These are phyloP conservation scores for Malurus cyaneus DNA, from an alignment of 2,113 vertebrate species.

Conservation along the genomic window DNA sequence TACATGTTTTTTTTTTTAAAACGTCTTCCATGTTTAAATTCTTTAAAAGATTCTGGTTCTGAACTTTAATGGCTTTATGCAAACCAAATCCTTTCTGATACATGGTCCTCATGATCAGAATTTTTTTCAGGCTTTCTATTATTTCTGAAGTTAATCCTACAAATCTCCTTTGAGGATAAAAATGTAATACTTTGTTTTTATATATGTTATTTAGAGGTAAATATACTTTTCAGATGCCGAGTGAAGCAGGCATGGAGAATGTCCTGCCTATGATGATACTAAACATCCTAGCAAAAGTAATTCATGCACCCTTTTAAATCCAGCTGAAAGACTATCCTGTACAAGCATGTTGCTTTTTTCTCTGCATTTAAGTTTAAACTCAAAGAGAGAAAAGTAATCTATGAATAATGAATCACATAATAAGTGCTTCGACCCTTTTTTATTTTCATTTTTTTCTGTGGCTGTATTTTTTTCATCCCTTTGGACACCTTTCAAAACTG, in stretches of 20 bases:
- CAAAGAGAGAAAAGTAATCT: not conserved
- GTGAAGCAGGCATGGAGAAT: not conserved
- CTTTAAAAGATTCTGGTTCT: not conserved
- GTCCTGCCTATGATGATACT: not conserved
- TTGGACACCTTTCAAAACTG: not conserved
- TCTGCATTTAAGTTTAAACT: not conserved
- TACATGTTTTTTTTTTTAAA: not conserved
- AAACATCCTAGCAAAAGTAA: not conserved
- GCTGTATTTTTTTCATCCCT: not conserved
- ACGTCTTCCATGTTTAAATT: not conserved
- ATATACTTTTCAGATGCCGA: not conserved
- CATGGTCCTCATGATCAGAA: not conserved
- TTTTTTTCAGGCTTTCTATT: not conserved
- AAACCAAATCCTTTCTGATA: not conserved
- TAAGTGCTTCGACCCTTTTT: not conserved
- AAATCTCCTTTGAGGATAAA: not conserved
- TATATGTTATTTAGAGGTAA: not conserved
- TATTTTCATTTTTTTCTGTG: not conserved
- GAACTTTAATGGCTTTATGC: not conserved
- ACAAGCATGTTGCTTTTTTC: not conserved
- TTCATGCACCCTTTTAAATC: not conserved
- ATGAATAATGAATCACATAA: not conserved
- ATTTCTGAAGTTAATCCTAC: not conserved
- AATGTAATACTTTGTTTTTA: not conserved
- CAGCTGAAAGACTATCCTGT: not conserved